phyloP scores from a whole-genome alignment of 2,888 invertebrate genomes.

The Lasioglossum villosulum region DNA sequence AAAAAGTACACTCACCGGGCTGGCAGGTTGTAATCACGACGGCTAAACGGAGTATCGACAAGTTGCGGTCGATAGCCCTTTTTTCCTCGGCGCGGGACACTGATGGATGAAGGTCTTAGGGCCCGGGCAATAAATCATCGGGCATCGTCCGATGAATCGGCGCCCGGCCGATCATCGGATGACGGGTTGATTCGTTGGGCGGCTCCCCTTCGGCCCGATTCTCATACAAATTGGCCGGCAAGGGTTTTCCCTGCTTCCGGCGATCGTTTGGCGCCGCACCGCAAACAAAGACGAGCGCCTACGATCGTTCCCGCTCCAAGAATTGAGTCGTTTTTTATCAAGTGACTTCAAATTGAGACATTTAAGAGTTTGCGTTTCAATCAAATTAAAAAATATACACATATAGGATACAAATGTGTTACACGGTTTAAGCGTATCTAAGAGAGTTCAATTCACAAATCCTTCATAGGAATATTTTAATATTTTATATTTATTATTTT shows the following conservation, averaged over 20 bases:
- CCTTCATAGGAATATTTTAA: too few species aligned
- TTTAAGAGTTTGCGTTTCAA: too few species aligned
- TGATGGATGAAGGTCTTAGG: constrained; percentile 64
- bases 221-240: constrained; percentile 32
- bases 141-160: constrained; percentile 50
- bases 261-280: not conserved
- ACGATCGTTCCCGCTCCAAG: not conserved
- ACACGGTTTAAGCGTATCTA: too few species aligned
- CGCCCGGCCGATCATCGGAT: constrained; percentile 47
- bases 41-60: constrained; percentile 60
- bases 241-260: not conserved
- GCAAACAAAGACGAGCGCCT: not conserved
- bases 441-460: too few species aligned
- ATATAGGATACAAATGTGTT: too few species aligned
- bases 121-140: constrained; percentile 64
- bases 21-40: constrained; percentile 45
- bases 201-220: constrained; percentile 33
- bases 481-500: too few species aligned
- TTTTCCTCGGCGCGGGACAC: constrained; percentile 48
- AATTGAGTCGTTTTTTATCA: not conserved
- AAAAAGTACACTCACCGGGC: constrained; percentile 34
- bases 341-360: too few species aligned
- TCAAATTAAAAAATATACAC: too few species aligned
- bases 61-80: constrained; percentile 50
- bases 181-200: constrained; percentile 40